Conservation (phyloP, 2,797 vertebrate genomes). For the Lycodopsis pacificus region DNA sequence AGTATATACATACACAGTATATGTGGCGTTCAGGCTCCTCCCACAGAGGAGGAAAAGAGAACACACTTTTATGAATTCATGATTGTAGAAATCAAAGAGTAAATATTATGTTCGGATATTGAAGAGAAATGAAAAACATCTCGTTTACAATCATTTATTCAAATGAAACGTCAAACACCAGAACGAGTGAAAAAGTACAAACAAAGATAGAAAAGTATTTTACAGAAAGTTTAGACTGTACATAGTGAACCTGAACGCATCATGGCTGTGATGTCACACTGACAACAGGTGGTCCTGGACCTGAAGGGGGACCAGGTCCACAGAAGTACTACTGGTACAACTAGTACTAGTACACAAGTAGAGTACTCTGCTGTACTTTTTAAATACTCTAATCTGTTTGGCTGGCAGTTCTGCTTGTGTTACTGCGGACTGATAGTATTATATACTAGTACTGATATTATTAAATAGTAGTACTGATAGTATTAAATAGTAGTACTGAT, state of each 20-base stretch:
- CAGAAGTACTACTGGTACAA: background rate
- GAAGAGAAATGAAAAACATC: slow-evolving; percentile 23
- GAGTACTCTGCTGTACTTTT: background rate
- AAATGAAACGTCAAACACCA: slow-evolving; percentile 46
- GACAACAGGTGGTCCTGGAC: slow-evolving; percentile 36
- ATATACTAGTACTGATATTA: background rate
- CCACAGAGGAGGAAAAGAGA: background rate
- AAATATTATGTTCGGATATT: background rate
- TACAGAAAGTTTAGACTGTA: slow-evolving; percentile 31
- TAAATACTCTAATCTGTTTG: background rate
- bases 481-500: background rate
- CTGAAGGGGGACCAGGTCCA: slow-evolving; percentile 18
- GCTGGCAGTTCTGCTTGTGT: background rate
- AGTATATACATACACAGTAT: too few relatives aligned
- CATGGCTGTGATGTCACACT: slow-evolving; percentile 21
- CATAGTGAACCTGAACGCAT: slow-evolving; percentile 59
- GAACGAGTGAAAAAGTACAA: slow-evolving; percentile 70
- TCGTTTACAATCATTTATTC: slow-evolving; percentile 47
- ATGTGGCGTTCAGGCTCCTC: background rate
- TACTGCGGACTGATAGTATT: background rate
- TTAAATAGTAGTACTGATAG: background rate
- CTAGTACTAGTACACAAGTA: background rate
- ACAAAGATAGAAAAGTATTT: slow-evolving; percentile 59
- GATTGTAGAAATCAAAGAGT: background rate
- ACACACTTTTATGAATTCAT: background rate